These are phyloP conservation scores for Cnemophilus loriae DNA, from an alignment of 2,113 vertebrate genomes.

Conservation along the genomic window DNA sequence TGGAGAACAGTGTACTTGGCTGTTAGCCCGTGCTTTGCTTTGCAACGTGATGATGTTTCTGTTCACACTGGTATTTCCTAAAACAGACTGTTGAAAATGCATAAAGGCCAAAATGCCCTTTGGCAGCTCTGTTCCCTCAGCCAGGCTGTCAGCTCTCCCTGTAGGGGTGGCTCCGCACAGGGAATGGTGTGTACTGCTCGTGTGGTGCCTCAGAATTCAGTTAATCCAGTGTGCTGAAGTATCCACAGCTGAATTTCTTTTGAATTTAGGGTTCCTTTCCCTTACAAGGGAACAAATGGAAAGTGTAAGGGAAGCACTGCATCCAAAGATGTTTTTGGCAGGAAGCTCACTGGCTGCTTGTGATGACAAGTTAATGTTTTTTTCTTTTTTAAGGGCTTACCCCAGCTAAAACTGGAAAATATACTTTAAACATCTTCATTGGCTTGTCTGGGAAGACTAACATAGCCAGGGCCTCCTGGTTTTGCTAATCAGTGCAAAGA, in stretches of 20 bases:
- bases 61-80: background rate
- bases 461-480: background rate
- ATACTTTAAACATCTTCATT: background rate
- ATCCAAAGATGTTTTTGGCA: background rate
- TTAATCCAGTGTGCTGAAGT: background rate
- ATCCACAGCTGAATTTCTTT: background rate
- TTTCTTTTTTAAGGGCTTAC: background rate
- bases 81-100: background rate
- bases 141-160: background rate
- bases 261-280: background rate
- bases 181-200: background rate
- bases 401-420: background rate
- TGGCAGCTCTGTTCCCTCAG: background rate
- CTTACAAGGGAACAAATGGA: conserved; percentile 22
- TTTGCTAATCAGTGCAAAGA: background rate
- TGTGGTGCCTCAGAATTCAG: background rate
- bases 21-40: background rate
- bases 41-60: background rate
- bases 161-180: background rate
- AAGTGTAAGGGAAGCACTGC: background rate
- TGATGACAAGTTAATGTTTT: background rate
- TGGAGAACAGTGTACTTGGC: background rate
- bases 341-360: background rate
- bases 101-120: background rate
- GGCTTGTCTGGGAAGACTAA: background rate